Percentiles rank a stretch among this genome's conserved stretches.
phyloP scores from a whole-genome alignment of 2,888 invertebrate genomes.

The Athalia circularis region DNA sequence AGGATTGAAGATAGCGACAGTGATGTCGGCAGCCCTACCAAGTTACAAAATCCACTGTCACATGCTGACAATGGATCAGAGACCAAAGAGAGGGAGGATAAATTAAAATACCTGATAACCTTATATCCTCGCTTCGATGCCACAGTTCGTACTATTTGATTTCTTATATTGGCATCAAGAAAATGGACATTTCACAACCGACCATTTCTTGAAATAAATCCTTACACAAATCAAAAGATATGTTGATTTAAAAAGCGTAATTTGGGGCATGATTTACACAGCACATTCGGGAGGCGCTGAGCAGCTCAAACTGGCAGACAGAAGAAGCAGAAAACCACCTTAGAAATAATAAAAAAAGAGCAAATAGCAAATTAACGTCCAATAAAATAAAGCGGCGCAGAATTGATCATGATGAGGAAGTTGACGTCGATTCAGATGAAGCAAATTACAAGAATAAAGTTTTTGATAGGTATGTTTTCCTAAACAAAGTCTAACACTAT shows the following conservation, averaged over 20 bases:
- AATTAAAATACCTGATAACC: conserved; percentile 78
- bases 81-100: conserved; percentile 63
- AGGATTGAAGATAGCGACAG: conserved; percentile 71
- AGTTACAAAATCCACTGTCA: conserved; percentile 52
- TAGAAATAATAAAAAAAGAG: conserved; percentile 56
- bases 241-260: conserved; percentile 33
- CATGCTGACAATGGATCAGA: conserved; percentile 56
- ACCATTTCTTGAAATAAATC: neutral
- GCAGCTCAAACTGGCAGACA: conserved; percentile 64
- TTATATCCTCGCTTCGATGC: conserved; percentile 80
- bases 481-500: neutral
- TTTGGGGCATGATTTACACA: conserved; percentile 54
- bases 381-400: conserved; percentile 75
- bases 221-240: conserved; percentile 18
- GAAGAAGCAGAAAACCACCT: conserved; percentile 60
- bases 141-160: conserved; percentile 74
- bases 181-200: conserved; percentile 10
- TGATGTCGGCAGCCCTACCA: conserved; percentile 61
- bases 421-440: conserved; percentile 78
- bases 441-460: conserved; percentile 78
- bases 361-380: conserved; percentile 48
- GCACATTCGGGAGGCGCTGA: conserved; percentile 65
- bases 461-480: conserved; percentile 78
- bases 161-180: neutral
- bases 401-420: conserved; percentile 79